A percentile compares a stretch with the other conserved stretches of the same genome.
phyloP scores from a whole-genome alignment of 2,113 vertebrate species.

The Pelodiscus sinensis region DNA sequence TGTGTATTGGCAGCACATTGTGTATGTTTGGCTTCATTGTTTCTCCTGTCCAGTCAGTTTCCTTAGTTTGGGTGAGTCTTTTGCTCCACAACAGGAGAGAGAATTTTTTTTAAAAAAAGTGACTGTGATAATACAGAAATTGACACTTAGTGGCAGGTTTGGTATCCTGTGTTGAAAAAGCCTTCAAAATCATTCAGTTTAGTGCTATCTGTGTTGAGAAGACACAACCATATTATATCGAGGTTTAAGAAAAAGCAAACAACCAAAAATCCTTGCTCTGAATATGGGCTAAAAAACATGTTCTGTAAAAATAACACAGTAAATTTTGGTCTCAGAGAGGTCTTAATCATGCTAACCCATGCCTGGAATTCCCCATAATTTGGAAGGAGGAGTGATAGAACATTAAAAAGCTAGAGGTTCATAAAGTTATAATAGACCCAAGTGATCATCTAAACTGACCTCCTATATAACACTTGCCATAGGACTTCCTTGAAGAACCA shows the following conservation, averaged over 20 bases:
- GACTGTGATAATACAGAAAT: neutral
- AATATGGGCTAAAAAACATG: neutral
- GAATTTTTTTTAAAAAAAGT: neutral
- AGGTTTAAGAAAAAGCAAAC: neutral
- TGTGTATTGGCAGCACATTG: fast-evolving
- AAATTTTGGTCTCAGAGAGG: neutral
- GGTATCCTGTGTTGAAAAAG: neutral
- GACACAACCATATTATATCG: neutral
- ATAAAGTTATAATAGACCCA: no score
- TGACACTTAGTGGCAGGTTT: neutral
- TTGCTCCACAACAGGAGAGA: neutral
- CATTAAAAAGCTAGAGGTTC: no score
- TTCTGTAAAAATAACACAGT: neutral
- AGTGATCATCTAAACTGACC: no score
- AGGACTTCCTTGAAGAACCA: neutral
- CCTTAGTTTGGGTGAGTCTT: fast-evolving
- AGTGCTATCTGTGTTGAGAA: neutral
- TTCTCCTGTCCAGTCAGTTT: neutral
- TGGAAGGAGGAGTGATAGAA: no score
- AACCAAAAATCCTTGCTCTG: neutral
- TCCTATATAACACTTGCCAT: no score
- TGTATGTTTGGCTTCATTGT: neutral
- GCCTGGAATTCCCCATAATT: no score
- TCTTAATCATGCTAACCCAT: neutral
- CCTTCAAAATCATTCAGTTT: neutral